Conservation (phyloP, 2,797 vertebrate species). For the Acrossocheilus wenchowensis region DNA sequence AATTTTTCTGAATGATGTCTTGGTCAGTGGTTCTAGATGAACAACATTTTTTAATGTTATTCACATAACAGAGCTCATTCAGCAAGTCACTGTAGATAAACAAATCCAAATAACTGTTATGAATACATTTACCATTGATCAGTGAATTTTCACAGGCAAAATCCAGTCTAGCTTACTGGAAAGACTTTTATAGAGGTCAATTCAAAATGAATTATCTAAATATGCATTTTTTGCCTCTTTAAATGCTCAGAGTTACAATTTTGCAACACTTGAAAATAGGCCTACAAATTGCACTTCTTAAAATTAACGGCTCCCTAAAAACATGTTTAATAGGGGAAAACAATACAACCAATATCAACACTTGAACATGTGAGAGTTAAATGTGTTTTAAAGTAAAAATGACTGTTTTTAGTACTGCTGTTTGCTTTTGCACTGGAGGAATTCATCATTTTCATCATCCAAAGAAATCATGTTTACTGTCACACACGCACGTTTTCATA, state of each 20-base stretch:
- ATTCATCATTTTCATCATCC: not conserved
- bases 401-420: not conserved
- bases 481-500: not conserved
- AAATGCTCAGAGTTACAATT: not conserved
- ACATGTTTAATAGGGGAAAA: not conserved
- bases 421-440: not conserved
- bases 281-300: not conserved
- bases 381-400: not conserved
- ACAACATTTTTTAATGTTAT: not conserved
- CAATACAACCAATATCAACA: not conserved
- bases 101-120: not conserved
- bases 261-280: not conserved
- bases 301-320: not conserved
- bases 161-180: not conserved
- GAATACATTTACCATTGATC: not conserved
- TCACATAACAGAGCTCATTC: not conserved
- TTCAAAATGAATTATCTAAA: not conserved
- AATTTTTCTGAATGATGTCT: not conserved
- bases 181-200: not conserved
- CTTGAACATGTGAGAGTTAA: not conserved
- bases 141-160: not conserved
- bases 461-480: slow-evolving; percentile 21
- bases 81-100: not conserved
- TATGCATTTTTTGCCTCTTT: not conserved
- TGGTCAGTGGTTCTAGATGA: not conserved